These are phyloP conservation scores for Schizotus pectinicornis DNA, from an alignment of 2,888 invertebrate genomes.

Conservation along the genomic window DNA sequence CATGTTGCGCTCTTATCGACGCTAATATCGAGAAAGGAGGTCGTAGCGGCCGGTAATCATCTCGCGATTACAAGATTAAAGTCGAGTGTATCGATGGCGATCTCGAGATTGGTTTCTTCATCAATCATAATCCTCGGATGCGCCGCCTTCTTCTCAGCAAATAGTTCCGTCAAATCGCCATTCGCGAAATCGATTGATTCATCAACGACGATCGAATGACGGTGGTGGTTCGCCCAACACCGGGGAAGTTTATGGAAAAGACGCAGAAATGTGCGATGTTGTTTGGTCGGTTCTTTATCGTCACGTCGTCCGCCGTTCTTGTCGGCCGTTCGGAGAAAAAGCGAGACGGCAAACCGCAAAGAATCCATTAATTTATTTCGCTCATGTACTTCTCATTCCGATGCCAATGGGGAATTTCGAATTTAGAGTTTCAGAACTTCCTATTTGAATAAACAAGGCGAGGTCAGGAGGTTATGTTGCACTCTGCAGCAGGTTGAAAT, in stretches of 20 bases:
- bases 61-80: constrained; percentile 26
- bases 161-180: not conserved
- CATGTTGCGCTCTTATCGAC: constrained; percentile 10
- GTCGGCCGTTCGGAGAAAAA: constrained; percentile 10
- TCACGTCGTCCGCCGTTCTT: constrained; percentile 12
- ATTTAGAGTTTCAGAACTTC: constrained; percentile 40
- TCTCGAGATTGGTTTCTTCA: constrained; percentile 20
- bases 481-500: constrained; percentile 18
- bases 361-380: constrained; percentile 37
- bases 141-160: constrained; percentile 6
- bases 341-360: constrained; percentile 25
- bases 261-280: constrained; percentile 9
- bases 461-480: constrained; percentile 17
- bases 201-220: not conserved
- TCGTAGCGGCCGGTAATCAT: constrained; percentile 18
- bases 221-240: not conserved
- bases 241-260: constrained; percentile 3
- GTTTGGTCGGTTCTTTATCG: constrained; percentile 10
- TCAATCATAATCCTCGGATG: constrained; percentile 20
- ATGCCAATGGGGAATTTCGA: constrained; percentile 35
- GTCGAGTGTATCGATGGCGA: constrained; percentile 17
- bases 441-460: constrained; percentile 38
- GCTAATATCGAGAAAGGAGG: constrained; percentile 14
- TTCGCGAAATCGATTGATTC: not conserved
- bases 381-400: constrained; percentile 36